Evolutionary conservation across 1,140 invertebrate genomes (phyloP).

Genomic region (Bombus fervidus): DNA sequence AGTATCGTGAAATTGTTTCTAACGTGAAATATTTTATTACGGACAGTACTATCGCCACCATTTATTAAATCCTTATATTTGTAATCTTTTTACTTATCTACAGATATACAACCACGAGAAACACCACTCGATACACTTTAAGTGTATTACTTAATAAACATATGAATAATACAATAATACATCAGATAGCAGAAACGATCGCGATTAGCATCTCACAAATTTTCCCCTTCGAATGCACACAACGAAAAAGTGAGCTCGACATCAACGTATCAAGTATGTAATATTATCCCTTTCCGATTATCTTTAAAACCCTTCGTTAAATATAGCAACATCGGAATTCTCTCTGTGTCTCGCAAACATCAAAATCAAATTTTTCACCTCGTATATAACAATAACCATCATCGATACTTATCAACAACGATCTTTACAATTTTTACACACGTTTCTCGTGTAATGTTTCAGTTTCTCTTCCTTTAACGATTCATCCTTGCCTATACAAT

Average conservation of each 20-base stretch:
- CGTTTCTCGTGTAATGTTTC: not conserved
- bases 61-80: not conserved
- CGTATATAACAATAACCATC: not conserved
- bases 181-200: not conserved
- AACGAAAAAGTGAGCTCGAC: not conserved
- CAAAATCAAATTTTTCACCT: not conserved
- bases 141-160: not conserved
- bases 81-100: not conserved
- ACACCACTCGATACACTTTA: not conserved
- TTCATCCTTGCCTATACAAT: not conserved
- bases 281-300: not conserved
- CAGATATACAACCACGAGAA: conserved; percentile 5
- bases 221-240: not conserved
- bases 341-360: not conserved
- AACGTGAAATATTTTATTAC: not conserved
- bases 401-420: not conserved
- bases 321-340: not conserved
- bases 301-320: not conserved
- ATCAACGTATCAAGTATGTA: not conserved
- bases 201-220: not conserved
- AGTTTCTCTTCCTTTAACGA: not conserved
- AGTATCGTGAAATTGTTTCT: not conserved
- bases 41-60: not conserved
- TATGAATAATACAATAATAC: not conserved
- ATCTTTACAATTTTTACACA: conserved; percentile 30